Percentiles rank a stretch among this genome's conserved stretches.
Evolutionary conservation across 64 coral and sea anemone genomes (phyloP).

Genomic region (Acropora tenuis): DNA sequence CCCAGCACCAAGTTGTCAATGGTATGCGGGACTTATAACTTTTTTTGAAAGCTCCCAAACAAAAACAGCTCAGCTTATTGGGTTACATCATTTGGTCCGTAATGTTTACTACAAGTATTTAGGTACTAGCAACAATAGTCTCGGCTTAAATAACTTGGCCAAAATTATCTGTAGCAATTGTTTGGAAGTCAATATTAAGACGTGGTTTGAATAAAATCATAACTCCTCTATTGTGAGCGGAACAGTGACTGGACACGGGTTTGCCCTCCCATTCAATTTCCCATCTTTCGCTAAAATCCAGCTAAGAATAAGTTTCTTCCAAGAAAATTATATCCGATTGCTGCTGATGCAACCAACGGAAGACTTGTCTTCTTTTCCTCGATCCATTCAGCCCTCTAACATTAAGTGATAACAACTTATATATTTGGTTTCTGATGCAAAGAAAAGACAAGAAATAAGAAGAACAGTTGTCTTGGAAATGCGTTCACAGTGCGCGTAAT

Average conservation of each 20-base stretch:
- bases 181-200: background rate
- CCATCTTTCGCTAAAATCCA: background rate
- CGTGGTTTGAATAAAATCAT: background rate
- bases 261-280: conserved; percentile 14
- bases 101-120: background rate
- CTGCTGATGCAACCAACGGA: background rate
- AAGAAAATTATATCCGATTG: background rate
- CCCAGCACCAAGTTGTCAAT: no score
- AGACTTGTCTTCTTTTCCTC: background rate
- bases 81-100: background rate
- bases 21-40: no score
- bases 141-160: background rate
- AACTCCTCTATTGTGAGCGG: background rate
- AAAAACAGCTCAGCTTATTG: no score
- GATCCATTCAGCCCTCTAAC: background rate
- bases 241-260: background rate
- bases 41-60: no score
- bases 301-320: background rate
- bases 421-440: no score
- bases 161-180: background rate
- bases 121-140: background rate
- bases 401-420: background rate
- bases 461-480: no score
- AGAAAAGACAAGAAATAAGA: no score
- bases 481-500: no score